Evolutionary conservation across 2,113 vertebrate species (phyloP), one percentile per base, ranked within the genome.

Genomic region (Tangachromis dhanisi): DNA sequence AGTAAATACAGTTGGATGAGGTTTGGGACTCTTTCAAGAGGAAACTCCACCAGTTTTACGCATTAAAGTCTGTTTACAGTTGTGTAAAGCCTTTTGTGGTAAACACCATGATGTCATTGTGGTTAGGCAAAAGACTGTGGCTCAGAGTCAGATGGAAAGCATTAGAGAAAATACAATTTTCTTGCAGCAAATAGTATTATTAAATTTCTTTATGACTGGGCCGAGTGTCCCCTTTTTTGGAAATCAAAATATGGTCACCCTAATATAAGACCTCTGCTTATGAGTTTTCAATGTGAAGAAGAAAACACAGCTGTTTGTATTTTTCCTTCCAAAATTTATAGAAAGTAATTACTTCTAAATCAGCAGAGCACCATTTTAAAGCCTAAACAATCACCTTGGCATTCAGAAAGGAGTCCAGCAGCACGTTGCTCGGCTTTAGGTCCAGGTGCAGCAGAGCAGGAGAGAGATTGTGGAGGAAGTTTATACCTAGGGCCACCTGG

Each of bases 401-500:
- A 4, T 93, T 92, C 24, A 97, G 89, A 35, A 54, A 49, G 7
- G 80, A 71, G 88, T 97, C 96, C 68, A 97, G 92, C 29, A 97
- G 94, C 84, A 97, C 96, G 4, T 97, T 97, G 90, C 84, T 96
- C 87, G 97, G 96, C 89, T 97, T 97, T 89, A 97, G 94, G 92
- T 97, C 97, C 80, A 96, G 83, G 73, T 97, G 97, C 33, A 97
- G 95, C 26, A 97, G 7, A 1, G 95, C 55, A 3, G 95, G 96
- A 5, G 83, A 0, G 80, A 95, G 89, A 21, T 38, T 90, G 90
- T 98, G 97, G 47, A 98, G 96, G 88, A 96, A 98, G 94, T 97
- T 97, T 93, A 98, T 97, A 5, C 97, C 97, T 42, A 97, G 89
- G 16, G 97, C 95, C 40, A 97, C 90, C 85, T 98, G 93, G 11